Percentiles rank a stretch among this genome's conserved stretches.
phyloP scores from a whole-genome alignment of 2,888 invertebrate species.

The Andrena haemorrhoa region DNA sequence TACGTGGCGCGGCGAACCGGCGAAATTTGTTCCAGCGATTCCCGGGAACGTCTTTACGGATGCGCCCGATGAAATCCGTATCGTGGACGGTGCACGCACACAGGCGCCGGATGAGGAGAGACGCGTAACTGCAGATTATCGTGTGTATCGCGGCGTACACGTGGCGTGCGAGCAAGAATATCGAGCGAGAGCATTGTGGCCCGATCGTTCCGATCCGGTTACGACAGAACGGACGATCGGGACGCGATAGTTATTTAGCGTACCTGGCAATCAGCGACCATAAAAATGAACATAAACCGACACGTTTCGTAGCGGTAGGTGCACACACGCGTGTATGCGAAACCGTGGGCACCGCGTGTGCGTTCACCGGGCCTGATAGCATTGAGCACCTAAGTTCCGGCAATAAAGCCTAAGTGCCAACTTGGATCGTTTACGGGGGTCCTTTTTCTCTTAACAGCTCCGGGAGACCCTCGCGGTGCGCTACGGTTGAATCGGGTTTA shows the following conservation, averaged over 20 bases:
- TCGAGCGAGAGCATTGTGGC: slow-evolving; percentile 59
- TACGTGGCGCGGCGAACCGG: not conserved
- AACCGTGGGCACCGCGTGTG: slow-evolving; percentile 31
- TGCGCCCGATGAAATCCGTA: slow-evolving; percentile 33
- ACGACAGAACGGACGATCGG: slow-evolving; percentile 75
- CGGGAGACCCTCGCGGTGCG: slow-evolving; percentile 48
- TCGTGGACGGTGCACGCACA: slow-evolving; percentile 9
- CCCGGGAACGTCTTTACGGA: slow-evolving; percentile 41
- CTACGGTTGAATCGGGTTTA: slow-evolving; percentile 68
- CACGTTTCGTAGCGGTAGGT: slow-evolving; percentile 71
- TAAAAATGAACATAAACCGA: slow-evolving; percentile 80
- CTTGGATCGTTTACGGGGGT: slow-evolving; percentile 68
- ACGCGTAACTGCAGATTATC: slow-evolving; percentile 59
- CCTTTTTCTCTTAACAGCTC: slow-evolving; percentile 62
- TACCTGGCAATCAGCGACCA: slow-evolving; percentile 81
- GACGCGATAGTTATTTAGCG: slow-evolving; percentile 77
- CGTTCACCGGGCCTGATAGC: slow-evolving; percentile 61
- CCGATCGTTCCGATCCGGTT: slow-evolving; percentile 72
- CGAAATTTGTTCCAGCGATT: slow-evolving; percentile 55
- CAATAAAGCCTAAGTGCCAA: slow-evolving; percentile 73
- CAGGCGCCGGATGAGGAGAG: not conserved
- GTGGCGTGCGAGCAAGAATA: slow-evolving; percentile 55
- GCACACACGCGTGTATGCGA: slow-evolving; percentile 26
- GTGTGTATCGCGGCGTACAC: slow-evolving; percentile 44
- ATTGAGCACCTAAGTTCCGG: slow-evolving; percentile 70